phyloP scores from a whole-genome alignment of 2,113 vertebrate genomes.

The Neodontobutis hainanensis region DNA sequence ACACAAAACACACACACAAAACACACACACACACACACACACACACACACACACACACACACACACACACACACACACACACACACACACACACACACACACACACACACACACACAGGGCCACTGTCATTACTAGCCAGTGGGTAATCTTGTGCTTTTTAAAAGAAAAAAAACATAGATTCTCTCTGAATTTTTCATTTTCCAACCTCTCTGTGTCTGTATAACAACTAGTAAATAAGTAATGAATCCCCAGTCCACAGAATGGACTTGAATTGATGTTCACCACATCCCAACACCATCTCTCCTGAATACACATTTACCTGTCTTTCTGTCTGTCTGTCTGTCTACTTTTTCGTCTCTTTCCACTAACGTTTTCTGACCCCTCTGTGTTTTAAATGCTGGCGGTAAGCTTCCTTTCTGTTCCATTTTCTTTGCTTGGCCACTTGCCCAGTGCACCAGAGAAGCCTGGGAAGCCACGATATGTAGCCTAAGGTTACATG shows the following conservation, averaged over 20 bases:
- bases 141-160: conserved; percentile 62
- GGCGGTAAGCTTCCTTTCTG: neutral
- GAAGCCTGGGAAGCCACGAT: conserved; percentile 20
- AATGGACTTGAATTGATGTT: conserved; percentile 59
- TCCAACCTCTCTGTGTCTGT: conserved; percentile 62
- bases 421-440: conserved; percentile 25
- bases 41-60: conserved; percentile 21
- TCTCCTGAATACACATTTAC: conserved; percentile 23
- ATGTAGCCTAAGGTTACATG: conserved; percentile 7
- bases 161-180: conserved; percentile 59
- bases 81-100: conserved; percentile 26
- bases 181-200: conserved; percentile 75
- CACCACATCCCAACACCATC: conserved; percentile 28
- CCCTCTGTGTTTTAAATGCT: conserved; percentile 9
- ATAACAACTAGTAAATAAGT: conserved; percentile 73
- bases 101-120: conserved; percentile 25
- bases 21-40: conserved; percentile 21
- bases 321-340: conserved; percentile 19
- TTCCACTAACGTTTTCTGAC: conserved; percentile 5
- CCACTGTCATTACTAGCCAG: conserved; percentile 50
- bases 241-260: conserved; percentile 65
- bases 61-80: conserved; percentile 23
- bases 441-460: conserved; percentile 41
- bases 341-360: conserved; percentile 6
- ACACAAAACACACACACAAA: conserved; percentile 18